Conservation (phyloP, 2,113 vertebrate species). For the Coturnix japonica region DNA sequence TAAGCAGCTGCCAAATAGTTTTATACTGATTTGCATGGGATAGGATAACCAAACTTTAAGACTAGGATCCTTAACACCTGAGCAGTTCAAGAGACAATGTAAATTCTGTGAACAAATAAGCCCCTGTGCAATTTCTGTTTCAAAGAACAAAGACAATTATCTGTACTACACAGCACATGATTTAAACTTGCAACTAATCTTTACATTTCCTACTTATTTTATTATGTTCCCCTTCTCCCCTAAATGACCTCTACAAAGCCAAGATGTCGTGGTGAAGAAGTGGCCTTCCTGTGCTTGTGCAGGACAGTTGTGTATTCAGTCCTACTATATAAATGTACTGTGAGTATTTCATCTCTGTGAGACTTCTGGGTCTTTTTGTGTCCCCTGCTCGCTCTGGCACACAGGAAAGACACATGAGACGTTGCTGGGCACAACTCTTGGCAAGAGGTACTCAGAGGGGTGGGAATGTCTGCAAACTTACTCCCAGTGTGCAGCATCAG, state of each 20-base stretch:
- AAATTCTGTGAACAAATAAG: not conserved
- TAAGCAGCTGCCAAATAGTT: not conserved
- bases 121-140: not conserved
- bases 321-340: not conserved
- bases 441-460: fast-evolving
- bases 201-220: not conserved
- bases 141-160: not conserved
- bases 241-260: not conserved
- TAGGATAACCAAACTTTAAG: not conserved
- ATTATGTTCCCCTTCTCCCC: not conserved
- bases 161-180: not conserved
- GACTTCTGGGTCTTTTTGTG: not conserved
- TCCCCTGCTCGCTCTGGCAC: not conserved
- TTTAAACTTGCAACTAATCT: not conserved
- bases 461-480: not conserved
- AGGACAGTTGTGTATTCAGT: not conserved
- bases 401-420: not conserved
- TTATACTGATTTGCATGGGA: not conserved
- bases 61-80: not conserved
- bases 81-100: not conserved
- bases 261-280: not conserved
- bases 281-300: not conserved
- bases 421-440: not conserved
- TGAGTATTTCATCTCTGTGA: not conserved
- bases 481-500: not conserved